Conservation (phyloP, 2,797 vertebrate species). For the Epinephelus coioides region DNA sequence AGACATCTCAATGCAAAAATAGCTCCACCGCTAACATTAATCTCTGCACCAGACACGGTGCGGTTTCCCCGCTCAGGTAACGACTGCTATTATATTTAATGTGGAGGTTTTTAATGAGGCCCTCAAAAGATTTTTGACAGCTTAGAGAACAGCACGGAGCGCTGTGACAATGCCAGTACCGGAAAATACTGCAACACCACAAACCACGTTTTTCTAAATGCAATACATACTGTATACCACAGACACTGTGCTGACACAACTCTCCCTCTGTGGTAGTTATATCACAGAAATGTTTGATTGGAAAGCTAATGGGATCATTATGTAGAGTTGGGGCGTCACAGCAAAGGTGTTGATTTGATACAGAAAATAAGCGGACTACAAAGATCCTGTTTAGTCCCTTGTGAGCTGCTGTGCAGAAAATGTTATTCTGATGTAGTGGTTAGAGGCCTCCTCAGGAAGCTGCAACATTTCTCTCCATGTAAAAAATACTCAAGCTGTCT, state of each 20-base stretch:
- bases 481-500: conserved; percentile 13
- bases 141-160: conserved; percentile 54
- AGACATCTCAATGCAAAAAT: conserved; percentile 63
- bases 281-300: conserved; percentile 6
- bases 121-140: conserved; percentile 68
- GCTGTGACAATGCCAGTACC: conserved; percentile 36
- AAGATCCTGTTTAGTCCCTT: conserved; percentile 10
- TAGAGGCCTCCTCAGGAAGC: conserved; percentile 24
- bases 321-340: background rate
- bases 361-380: conserved; percentile 5
- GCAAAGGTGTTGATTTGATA: conserved; percentile 33
- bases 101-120: conserved; percentile 71
- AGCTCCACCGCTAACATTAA: conserved; percentile 59
- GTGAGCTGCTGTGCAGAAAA: conserved; percentile 31
- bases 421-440: conserved; percentile 48
- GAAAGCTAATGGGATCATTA: conserved; percentile 18
- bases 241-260: conserved; percentile 7
- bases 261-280: conserved; percentile 15
- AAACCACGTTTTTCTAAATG: conserved; percentile 42
- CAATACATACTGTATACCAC: conserved; percentile 17
- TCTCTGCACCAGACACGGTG: conserved; percentile 59
- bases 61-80: conserved; percentile 71
- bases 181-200: conserved; percentile 40
- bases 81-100: conserved; percentile 73
- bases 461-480: conserved; percentile 18